Conservation (phyloP, 2,113 vertebrate species). For the Balaeniceps rex region DNA sequence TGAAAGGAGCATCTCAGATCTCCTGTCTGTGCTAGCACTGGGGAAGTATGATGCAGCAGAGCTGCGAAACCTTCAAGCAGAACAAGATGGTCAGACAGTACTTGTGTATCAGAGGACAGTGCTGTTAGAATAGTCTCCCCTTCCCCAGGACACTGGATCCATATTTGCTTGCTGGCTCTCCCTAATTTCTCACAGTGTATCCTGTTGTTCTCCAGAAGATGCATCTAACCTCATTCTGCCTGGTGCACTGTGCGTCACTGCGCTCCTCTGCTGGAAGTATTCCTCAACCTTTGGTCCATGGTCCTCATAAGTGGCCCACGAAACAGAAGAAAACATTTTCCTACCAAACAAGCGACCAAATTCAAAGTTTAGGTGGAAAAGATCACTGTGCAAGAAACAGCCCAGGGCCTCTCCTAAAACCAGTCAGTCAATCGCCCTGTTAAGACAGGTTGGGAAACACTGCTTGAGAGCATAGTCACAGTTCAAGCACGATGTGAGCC, state of each 20-base stretch:
- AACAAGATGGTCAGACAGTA: neutral
- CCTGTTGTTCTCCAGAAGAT: neutral
- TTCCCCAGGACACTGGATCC: neutral
- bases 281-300: neutral
- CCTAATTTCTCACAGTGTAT: neutral
- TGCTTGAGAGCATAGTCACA: rapidly evolving
- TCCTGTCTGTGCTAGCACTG: neutral
- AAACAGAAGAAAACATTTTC: neutral
- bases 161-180: neutral
- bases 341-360: neutral
- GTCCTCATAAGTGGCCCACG: neutral
- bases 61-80: neutral
- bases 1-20: neutral
- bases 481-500: neutral
- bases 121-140: neutral
- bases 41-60: neutral
- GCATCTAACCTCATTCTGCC: neutral
- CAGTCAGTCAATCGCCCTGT: rapidly evolving
- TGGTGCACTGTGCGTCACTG: rapidly evolving
- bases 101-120: rapidly evolving
- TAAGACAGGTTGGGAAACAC: neutral
- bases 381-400: neutral
- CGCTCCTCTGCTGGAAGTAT: rapidly evolving
- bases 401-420: neutral
- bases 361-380: neutral